phyloP scores from a whole-genome alignment of 2,888 invertebrate species.

The Timema cristinae region DNA sequence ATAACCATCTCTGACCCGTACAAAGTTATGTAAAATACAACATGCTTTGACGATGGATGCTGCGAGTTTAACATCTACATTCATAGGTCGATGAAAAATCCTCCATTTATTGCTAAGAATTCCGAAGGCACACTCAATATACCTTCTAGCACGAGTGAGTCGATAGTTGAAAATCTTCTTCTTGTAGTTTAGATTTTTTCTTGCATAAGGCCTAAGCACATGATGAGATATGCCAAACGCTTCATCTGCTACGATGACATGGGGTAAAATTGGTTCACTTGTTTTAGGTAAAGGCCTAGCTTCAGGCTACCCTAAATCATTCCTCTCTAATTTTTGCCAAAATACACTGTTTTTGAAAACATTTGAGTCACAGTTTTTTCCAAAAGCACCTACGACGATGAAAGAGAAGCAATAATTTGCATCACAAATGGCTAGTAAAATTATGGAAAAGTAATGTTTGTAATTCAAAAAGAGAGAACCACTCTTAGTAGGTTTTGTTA shows the following conservation, averaged over 20 bases:
- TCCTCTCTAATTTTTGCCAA: not conserved
- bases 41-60: conserved; percentile 14
- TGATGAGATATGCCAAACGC: conserved; percentile 1
- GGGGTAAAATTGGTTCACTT: not conserved
- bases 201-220: conserved; percentile 1
- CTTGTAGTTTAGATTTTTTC: conserved; percentile 2
- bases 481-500: conserved; percentile 10
- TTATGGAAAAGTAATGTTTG: conserved; percentile 4
- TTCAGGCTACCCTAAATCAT: not conserved
- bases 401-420: not conserved
- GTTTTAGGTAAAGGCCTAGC: not conserved
- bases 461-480: not conserved
- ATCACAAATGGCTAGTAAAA: not conserved
- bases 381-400: not conserved
- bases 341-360: conserved; percentile 7
- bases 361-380: not conserved
- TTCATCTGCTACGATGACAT: not conserved
- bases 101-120: conserved; percentile 14
- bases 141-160: not conserved
- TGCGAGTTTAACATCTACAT: conserved; percentile 3
- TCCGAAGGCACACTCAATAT: conserved; percentile 10
- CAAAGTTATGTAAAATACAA: conserved; percentile 14
- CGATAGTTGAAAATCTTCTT: not conserved
- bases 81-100: conserved; percentile 8
- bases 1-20: conserved; percentile 6